These are phyloP conservation scores for Agrotis puta DNA, from an alignment of 2,888 invertebrate species.

Conservation along the genomic window DNA sequence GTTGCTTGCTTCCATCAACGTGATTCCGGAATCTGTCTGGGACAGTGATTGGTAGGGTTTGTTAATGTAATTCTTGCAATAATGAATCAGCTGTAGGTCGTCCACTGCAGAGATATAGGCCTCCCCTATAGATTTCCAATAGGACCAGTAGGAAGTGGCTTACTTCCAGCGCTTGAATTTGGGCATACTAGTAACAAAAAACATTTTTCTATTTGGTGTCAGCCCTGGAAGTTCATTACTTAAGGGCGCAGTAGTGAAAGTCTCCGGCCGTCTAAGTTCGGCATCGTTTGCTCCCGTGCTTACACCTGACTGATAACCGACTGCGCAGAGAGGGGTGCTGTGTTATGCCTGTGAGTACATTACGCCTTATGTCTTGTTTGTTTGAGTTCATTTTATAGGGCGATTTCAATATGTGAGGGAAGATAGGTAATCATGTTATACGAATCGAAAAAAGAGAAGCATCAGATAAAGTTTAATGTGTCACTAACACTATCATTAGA, in stretches of 20 bases:
- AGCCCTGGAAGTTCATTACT: conserved; percentile 58
- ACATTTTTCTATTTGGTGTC: not conserved
- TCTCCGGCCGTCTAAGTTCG: conserved; percentile 49
- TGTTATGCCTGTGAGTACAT: not conserved
- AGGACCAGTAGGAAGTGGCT: too few relatives aligned
- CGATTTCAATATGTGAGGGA: not conserved
- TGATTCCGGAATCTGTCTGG: too few relatives aligned
- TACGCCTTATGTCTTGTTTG: conserved; percentile 14
- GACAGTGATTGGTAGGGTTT: too few relatives aligned
- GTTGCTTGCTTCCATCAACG: too few relatives aligned
- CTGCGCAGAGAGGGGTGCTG: conserved; percentile 15
- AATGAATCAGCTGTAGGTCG: too few relatives aligned
- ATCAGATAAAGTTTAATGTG: too few relatives aligned
- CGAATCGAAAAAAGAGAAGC: not conserved
- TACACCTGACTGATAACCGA: conserved; percentile 41
- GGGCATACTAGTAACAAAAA: not conserved
- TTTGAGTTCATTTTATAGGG: conserved; percentile 1
- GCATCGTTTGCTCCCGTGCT: conserved; percentile 28
- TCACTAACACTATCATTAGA: too few relatives aligned
- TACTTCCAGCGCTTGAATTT: too few relatives aligned
- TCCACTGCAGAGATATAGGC: too few relatives aligned
- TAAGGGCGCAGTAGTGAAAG: conserved; percentile 45
- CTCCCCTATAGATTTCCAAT: too few relatives aligned
- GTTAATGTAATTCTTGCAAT: too few relatives aligned
- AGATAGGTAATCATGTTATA: not conserved